Conservation (phyloP, 1,140 invertebrate species). For the Diachasma alloeum region DNA sequence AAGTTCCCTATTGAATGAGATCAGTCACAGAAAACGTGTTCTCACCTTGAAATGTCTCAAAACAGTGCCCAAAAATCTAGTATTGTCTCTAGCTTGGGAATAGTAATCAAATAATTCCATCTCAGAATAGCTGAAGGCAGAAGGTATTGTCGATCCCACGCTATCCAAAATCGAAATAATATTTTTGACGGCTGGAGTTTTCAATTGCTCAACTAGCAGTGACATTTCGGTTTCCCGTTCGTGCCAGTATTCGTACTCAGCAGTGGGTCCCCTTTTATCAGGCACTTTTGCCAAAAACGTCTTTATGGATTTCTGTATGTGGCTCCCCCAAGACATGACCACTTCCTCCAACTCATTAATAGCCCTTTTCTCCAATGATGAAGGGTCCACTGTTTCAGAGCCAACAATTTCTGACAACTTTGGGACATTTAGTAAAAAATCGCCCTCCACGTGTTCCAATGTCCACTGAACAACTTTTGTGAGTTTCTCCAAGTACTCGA, state of each 20-base stretch:
- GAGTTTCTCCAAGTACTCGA: slow-evolving; percentile 49
- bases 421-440: slow-evolving; percentile 71
- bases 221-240: slow-evolving; percentile 79
- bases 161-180: slow-evolving; percentile 70
- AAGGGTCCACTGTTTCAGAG: slow-evolving; percentile 56
- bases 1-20: too few relatives aligned
- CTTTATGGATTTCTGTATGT: slow-evolving; percentile 70
- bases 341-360: slow-evolving; percentile 71
- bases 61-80: slow-evolving; percentile 83
- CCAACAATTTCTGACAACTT: slow-evolving; percentile 65
- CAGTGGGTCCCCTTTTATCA: slow-evolving; percentile 77
- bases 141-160: slow-evolving; percentile 61
- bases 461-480: slow-evolving; percentile 62
- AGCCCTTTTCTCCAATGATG: slow-evolving; percentile 60
- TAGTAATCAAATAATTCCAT: slow-evolving; percentile 74
- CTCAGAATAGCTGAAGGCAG: slow-evolving; percentile 66
- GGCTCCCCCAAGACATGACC: slow-evolving; percentile 71
- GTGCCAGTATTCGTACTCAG: slow-evolving; percentile 85
- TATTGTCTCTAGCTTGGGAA: slow-evolving; percentile 83
- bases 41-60: slow-evolving; percentile 81
- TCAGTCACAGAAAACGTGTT: neutral
- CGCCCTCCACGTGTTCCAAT: slow-evolving; percentile 73
- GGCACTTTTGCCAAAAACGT: slow-evolving; percentile 56
- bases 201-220: slow-evolving; percentile 81
- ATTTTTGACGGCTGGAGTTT: slow-evolving; percentile 72